Evolutionary conservation across 2,797 vertebrate genomes (phyloP), one percentile per base, ranked within the genome.

Genomic region (Macropus fuliginosus): DNA sequence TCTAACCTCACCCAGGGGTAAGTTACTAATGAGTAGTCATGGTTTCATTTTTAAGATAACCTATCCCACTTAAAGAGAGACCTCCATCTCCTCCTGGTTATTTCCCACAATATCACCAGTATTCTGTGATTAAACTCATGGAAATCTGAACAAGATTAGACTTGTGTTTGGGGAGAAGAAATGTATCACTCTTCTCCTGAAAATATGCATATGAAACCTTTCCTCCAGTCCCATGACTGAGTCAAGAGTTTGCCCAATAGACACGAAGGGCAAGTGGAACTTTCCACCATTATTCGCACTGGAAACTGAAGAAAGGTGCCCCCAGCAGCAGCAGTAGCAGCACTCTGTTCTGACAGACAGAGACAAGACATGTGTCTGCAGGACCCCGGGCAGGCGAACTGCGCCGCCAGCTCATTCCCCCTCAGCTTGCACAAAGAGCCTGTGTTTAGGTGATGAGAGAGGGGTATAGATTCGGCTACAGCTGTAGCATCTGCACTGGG

Each of bases 111-210:
- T 96, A 97, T 96, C 95, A 93, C 98, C 98, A 0, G 55, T 97
- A 98, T 98, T 97, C 97, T 96, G 98, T 98, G 98, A 99, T 98
- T 98, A 98, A 99, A 98, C 96, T 59, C 97, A 97, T 98, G 98
- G 98, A 98, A 99, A 98, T 98, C 96, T 97, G 94, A 96, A 96
- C 99, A 99, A 98, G 99, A 98, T 18, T 56, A 0, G 34, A 97
- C 99, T 97, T 97, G 99, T 9, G 95, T 95, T 54, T 11, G 95
- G 59, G 93, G 94, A 29, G 28, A 10, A 81, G 56, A 27, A 93
- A 92, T 94, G 92, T 93, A 94, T 95, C 96, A 95, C 89, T 97
- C 96, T 97, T 98, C 97, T 97, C 97, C 98, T 94, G 97, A 93
- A 98, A 98, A 97, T 94, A 98, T 97, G 98, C 92, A n/a, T 2